These are phyloP conservation scores for Drosophila subsilvestris DNA, from an alignment of 2,888 invertebrate species.

Conservation along the genomic window DNA sequence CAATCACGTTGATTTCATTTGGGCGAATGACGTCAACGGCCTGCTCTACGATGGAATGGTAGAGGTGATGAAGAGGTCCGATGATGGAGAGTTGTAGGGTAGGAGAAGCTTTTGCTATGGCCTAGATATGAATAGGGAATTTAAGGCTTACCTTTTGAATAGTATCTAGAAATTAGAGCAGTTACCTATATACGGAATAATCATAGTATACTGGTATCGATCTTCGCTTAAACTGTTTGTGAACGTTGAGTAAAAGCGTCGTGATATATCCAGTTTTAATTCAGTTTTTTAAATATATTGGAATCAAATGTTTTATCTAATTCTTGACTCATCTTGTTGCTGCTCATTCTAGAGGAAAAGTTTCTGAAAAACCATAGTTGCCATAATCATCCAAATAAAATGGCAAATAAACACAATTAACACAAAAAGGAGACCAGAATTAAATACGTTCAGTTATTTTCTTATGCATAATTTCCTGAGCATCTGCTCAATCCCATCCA, in stretches of 20 bases:
- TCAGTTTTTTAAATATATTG: not conserved
- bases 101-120: too few species aligned
- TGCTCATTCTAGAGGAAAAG: too few species aligned
- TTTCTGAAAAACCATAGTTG: too few species aligned
- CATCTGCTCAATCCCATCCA: too few species aligned
- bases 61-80: conserved; percentile 52
- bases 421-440: too few species aligned
- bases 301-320: not conserved
- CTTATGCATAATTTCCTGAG: not conserved
- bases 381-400: too few species aligned
- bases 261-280: not conserved
- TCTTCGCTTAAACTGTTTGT: too few species aligned
- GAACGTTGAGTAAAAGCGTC: too few species aligned
- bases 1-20: conserved; percentile 55
- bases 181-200: too few species aligned
- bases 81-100: conserved; percentile 48
- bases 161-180: not conserved
- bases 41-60: conserved; percentile 51
- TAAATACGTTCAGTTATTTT: too few species aligned
- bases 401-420: too few species aligned
- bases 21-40: conserved; percentile 47
- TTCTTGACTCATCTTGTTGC: not conserved
- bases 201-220: too few species aligned
- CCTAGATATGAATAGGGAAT: not conserved
- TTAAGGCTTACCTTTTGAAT: not conserved